These are phyloP conservation scores for Leucoma salicis DNA, from an alignment of 2,888 invertebrate species.

Conservation along the genomic window DNA sequence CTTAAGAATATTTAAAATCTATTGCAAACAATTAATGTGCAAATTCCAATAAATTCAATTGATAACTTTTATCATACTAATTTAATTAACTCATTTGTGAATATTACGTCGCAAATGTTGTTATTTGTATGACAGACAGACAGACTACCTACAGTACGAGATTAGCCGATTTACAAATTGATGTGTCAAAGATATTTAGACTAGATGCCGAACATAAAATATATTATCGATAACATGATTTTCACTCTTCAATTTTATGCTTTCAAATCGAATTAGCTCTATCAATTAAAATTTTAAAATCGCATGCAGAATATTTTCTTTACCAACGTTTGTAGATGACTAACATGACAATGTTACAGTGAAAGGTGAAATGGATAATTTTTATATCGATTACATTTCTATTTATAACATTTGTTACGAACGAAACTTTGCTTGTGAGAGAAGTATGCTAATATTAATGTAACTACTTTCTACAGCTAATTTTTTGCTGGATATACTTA, in stretches of 20 bases:
- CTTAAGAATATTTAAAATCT: too few relatives aligned
- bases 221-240: conserved; percentile 35
- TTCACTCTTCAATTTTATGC: conserved; percentile 47
- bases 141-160: too few relatives aligned
- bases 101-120: too few relatives aligned
- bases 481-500: conserved; percentile 36
- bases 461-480: conserved; percentile 50
- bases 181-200: conserved; percentile 16
- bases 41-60: too few relatives aligned
- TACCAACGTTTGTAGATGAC: conserved; percentile 25
- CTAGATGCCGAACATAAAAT: conserved; percentile 24
- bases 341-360: conserved; percentile 29
- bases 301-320: conserved; percentile 43
- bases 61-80: too few relatives aligned
- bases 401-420: conserved; percentile 18
- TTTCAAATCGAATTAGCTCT: conserved; percentile 46
- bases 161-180: too few relatives aligned
- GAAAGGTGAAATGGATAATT: conserved; percentile 29
- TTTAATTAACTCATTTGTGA: too few relatives aligned
- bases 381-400: conserved; percentile 15
- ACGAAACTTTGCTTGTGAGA: conserved; percentile 42
- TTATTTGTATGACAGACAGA: too few relatives aligned
- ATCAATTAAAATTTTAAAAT: conserved; percentile 46
- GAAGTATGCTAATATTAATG: conserved; percentile 29
- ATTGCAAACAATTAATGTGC: too few relatives aligned